Evolutionary conservation across 2,888 invertebrate species (phyloP).

Genomic region (Cantharis nigra): DNA sequence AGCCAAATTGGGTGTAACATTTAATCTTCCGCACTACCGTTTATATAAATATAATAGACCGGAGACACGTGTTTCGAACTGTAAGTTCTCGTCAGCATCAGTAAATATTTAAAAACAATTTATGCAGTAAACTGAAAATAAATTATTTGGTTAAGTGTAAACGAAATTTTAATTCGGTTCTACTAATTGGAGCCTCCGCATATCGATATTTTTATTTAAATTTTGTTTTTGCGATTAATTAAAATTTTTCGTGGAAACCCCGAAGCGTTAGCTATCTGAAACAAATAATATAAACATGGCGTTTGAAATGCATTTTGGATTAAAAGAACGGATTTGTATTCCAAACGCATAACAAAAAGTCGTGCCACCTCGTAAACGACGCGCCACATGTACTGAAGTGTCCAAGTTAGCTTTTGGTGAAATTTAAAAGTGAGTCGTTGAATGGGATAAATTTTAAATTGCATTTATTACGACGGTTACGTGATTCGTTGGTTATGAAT

Average conservation of each 20-base stretch:
- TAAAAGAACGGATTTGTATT: conserved; percentile 40
- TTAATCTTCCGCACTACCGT: background rate
- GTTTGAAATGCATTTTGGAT: conserved; percentile 38
- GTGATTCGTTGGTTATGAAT: conserved; percentile 41
- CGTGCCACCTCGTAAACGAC: conserved; percentile 36
- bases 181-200: background rate
- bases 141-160: background rate
- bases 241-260: background rate
- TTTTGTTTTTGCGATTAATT: background rate
- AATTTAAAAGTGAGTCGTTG: conserved; percentile 37
- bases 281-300: conserved; percentile 31
- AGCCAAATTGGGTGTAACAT: background rate
- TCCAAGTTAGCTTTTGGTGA: conserved; percentile 28
- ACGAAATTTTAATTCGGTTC: background rate
- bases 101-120: background rate
- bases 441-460: conserved; percentile 43
- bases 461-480: conserved; percentile 45
- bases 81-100: background rate
- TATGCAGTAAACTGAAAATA: background rate
- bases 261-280: conserved; percentile 28
- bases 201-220: background rate
- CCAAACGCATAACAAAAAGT: conserved; percentile 35
- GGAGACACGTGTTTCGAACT: background rate
- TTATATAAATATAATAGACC: background rate
- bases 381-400: conserved; percentile 35